Evolutionary conservation across 1,140 invertebrate species (phyloP).

Genomic region (Pseudomyrmex concolor): DNA sequence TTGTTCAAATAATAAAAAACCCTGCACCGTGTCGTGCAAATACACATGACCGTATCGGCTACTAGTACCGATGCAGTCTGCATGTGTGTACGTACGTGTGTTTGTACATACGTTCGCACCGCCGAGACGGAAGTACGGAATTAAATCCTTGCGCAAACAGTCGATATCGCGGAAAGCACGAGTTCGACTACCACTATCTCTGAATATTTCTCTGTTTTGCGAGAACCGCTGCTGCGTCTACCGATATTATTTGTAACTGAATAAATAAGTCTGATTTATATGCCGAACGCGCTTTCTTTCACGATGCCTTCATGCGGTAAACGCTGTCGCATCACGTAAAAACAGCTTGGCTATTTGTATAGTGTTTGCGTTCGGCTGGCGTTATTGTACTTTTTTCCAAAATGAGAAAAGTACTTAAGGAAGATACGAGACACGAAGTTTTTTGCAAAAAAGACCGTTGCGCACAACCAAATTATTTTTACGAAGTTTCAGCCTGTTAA

Average conservation of each 20-base stretch:
- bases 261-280: constrained; percentile 60
- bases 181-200: constrained; percentile 24
- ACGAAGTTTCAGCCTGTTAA: background rate
- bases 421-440: constrained; percentile 44
- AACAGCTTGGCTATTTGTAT: constrained; percentile 22
- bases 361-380: background rate
- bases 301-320: constrained; percentile 50
- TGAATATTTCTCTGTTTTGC: constrained; percentile 51
- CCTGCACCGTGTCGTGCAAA: constrained; percentile 5
- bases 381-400: constrained; percentile 1
- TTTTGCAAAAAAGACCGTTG: background rate
- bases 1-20: constrained; percentile 50
- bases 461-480: constrained; percentile 43
- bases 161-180: constrained; percentile 44
- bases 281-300: constrained; percentile 26
- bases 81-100: background rate
- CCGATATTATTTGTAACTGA: constrained; percentile 54
- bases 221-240: constrained; percentile 1
- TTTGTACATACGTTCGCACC: background rate
- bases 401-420: constrained; percentile 38
- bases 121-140: constrained; percentile 40
- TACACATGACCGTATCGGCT: constrained; percentile 35
- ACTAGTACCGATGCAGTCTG: background rate
- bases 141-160: constrained; percentile 53
- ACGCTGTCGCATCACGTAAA: constrained; percentile 43